Conservation (phyloP, 2,113 vertebrate genomes). For the Sylvilagus bachmani region DNA sequence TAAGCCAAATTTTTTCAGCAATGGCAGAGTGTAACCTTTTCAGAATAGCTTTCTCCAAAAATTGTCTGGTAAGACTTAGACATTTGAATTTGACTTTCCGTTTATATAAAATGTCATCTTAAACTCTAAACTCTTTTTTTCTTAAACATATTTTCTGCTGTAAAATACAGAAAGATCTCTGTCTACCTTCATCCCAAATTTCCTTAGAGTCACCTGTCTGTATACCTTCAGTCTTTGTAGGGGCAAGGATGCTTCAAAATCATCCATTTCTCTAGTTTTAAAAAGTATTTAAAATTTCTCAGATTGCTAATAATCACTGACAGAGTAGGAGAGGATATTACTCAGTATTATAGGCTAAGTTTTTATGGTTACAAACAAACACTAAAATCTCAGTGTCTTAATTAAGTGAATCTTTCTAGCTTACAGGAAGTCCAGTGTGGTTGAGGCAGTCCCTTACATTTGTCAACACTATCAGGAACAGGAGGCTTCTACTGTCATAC, state of each 20-base stretch:
- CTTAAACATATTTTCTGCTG: constrained; percentile 52
- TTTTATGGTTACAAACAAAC: not conserved
- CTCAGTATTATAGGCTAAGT: constrained; percentile 11
- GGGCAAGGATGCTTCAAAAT: not conserved
- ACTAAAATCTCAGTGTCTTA: not conserved
- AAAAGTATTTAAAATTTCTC: constrained; percentile 27
- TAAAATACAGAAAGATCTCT: constrained; percentile 55
- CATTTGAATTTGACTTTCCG: constrained; percentile 68
- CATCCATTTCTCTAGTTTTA: constrained; percentile 15
- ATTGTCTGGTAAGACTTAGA: constrained; percentile 26
- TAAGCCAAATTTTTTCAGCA: constrained; percentile 89
- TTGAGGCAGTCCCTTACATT: not conserved
- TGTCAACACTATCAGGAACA: not conserved
- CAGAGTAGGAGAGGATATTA: not conserved
- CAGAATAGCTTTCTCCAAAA: constrained; percentile 60
- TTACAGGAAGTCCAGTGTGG: not conserved
- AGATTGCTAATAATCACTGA: not conserved
- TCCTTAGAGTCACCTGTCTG: not conserved
- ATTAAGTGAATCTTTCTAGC: not conserved
- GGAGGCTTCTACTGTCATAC: not conserved
- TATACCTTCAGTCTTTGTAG: not conserved
- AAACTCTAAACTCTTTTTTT: constrained; percentile 64
- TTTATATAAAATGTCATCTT: constrained; percentile 65
- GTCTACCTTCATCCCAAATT: constrained; percentile 11
- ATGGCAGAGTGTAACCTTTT: constrained; percentile 12